Evolutionary conservation across 2,113 vertebrate species (phyloP).

Genomic region (Coreoperca whiteheadi): DNA sequence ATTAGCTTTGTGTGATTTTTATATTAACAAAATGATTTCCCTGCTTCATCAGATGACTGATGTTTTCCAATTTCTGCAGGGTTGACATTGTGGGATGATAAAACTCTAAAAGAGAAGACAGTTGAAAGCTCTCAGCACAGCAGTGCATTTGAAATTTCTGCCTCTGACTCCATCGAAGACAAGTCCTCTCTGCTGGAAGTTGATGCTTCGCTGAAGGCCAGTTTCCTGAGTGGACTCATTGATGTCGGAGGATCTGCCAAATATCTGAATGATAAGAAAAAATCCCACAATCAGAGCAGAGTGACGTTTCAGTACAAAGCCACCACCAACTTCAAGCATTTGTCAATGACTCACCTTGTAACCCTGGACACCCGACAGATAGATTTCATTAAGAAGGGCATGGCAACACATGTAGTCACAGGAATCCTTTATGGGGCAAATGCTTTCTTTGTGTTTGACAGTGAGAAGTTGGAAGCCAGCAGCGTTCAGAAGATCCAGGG

Average conservation of each 20-base stretch:
- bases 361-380: rapidly evolving
- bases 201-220: conserved; percentile 29
- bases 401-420: conserved; percentile 62
- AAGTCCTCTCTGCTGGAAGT: conserved; percentile 28
- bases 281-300: conserved; percentile 24
- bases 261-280: conserved; percentile 38
- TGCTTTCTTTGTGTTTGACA: conserved; percentile 66
- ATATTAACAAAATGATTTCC: too few relatives aligned
- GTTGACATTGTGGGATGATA: not conserved
- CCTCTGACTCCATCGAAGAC: conserved; percentile 27
- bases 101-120: not conserved
- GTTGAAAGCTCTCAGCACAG: not conserved
- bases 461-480: conserved; percentile 5
- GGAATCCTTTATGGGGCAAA: conserved; percentile 58
- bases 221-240: conserved; percentile 33
- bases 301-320: conserved; percentile 48
- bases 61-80: not conserved
- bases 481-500: not conserved
- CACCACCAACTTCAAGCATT: conserved; percentile 17
- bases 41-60: not conserved
- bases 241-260: conserved; percentile 53
- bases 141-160: conserved; percentile 16
- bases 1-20: not conserved
- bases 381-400: rapidly evolving
- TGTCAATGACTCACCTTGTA: not conserved